Percentiles rank a stretch among this genome's conserved stretches.
Evolutionary conservation across 2,797 vertebrate species (phyloP).

Genomic region (Typhlichthys subterraneus): DNA sequence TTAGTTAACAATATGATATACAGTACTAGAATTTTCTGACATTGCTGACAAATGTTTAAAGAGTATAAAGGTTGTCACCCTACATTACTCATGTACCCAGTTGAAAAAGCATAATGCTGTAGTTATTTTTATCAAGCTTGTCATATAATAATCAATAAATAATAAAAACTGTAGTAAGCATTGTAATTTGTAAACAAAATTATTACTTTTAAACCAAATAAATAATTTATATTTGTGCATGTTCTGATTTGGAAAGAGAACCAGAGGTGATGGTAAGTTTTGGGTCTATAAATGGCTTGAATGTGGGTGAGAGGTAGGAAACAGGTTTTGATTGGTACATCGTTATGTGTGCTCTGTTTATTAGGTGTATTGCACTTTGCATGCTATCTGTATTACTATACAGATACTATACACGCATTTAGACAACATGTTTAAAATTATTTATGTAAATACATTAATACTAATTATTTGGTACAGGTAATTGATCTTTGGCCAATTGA

Average conservation of each 20-base stretch:
- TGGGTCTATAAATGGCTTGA: conserved; percentile 62
- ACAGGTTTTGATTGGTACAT: conserved; percentile 11
- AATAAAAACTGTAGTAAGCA: neutral
- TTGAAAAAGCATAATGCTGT: no score
- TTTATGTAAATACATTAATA: no score
- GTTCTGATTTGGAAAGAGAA: conserved; percentile 67
- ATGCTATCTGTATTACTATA: conserved; percentile 30
- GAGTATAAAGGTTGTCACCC: no score
- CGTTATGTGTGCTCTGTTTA: conserved; percentile 25
- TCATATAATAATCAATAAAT: no score
- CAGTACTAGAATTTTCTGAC: no score
- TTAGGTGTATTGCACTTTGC: conserved; percentile 32
- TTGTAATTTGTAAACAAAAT: conserved; percentile 68
- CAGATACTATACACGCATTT: no score
- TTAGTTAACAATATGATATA: conserved; percentile 16
- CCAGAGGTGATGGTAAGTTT: conserved; percentile 74
- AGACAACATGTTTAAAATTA: no score
- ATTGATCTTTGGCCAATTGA: conserved; percentile 11
- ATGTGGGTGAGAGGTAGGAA: conserved; percentile 56
- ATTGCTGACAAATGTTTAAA: no score
- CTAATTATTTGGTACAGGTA: neutral
- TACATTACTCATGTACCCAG: no score
- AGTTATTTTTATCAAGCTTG: neutral
- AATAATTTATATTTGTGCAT: conserved; percentile 55
- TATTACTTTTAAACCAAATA: neutral